These are phyloP conservation scores for Leptoclinus maculatus DNA, from an alignment of 2,797 vertebrate species.

Conservation along the genomic window DNA sequence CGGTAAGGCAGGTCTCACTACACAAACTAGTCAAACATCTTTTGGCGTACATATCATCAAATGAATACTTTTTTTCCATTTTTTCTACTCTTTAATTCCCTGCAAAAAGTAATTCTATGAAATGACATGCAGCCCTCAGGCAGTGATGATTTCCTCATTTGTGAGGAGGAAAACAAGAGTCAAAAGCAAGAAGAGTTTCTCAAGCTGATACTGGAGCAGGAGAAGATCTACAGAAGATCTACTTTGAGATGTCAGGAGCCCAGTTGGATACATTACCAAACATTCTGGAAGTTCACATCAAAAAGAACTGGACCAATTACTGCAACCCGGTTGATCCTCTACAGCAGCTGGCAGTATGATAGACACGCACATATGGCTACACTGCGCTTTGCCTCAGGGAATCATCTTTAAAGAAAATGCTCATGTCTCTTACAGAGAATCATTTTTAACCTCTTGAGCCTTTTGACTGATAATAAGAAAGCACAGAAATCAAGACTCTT, in stretches of 20 bases:
- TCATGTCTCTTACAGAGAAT: conserved; percentile 5
- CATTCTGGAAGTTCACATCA: conserved; percentile 31
- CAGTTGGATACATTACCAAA: conserved; percentile 9
- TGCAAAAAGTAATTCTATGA: not conserved
- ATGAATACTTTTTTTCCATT: not conserved
- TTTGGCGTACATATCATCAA: not conserved
- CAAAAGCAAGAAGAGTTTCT: conserved; percentile 7
- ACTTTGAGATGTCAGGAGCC: not conserved
- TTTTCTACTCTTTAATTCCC: not conserved
- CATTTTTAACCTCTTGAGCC: conserved; percentile 2
- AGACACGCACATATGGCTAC: conserved; percentile 5
- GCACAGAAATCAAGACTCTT: not conserved
- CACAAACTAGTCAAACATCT: not conserved
- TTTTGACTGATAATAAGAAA: conserved; percentile 8
- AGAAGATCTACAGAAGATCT: conserved; percentile 3
- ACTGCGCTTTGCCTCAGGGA: conserved; percentile 12
- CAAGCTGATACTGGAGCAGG: not conserved
- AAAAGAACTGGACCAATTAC: conserved; percentile 50
- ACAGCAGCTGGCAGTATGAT: conserved; percentile 18
- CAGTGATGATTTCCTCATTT: conserved; percentile 19
- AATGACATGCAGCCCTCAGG: conserved; percentile 16
- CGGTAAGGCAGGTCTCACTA: not conserved
- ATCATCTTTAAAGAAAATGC: not conserved
- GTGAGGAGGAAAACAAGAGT: not conserved
- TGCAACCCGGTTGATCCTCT: conserved; percentile 30